Evolutionary conservation across 2,113 vertebrate genomes (phyloP), one percentile per base, ranked within the genome.

Genomic region (Dinomys branickii): DNA sequence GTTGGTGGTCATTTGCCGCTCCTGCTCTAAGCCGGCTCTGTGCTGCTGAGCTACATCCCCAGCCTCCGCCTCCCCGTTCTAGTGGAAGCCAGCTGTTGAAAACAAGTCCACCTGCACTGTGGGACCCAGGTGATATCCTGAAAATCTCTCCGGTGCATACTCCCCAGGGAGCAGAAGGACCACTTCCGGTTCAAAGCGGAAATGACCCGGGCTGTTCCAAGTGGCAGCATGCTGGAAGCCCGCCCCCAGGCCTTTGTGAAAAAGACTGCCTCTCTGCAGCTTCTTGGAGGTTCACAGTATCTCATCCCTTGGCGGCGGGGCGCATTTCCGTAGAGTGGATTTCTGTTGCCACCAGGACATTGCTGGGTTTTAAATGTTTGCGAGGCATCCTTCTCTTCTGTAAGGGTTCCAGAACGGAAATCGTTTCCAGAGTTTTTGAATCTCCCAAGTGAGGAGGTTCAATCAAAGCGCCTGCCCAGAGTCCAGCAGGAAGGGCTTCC

Each of bases 81-180:
- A 73, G 47, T 47, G 38, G 54, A 81, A 83, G 67, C 44, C 30
- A 28, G 47, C 30, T 20, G 38, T 5, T 56, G 54, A 65, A 61
- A 82, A 26, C 14, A 52, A 38, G 35, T 11, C 71, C 50, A 35
- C 12, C 10, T 30, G 41, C 44, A 20, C 11, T 0, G 7, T n/a
- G 0, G 28, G 28, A 16, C n/a, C 69, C n/a, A 4, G 0, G 24
- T 7, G 65, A 13, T 1, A 6, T 30, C 54, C 24, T 2, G 2
- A 59, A 50, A 12, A 30, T 6, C 26, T 14, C 2, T n/a, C 12
- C 17, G 33, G 35, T 22, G 26, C 3, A 0, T 0, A 1, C 33
- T 47, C 16, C 13, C 59, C 38, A 1, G 8, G 16, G 22, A 28
- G 10, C 1, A 30, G 9, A 38, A 83, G 38, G 6, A 28, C 28